Evolutionary conservation across 2,113 vertebrate species (phyloP), one percentile per base, ranked within the genome.

Genomic region (Grammatotria lemairii): DNA sequence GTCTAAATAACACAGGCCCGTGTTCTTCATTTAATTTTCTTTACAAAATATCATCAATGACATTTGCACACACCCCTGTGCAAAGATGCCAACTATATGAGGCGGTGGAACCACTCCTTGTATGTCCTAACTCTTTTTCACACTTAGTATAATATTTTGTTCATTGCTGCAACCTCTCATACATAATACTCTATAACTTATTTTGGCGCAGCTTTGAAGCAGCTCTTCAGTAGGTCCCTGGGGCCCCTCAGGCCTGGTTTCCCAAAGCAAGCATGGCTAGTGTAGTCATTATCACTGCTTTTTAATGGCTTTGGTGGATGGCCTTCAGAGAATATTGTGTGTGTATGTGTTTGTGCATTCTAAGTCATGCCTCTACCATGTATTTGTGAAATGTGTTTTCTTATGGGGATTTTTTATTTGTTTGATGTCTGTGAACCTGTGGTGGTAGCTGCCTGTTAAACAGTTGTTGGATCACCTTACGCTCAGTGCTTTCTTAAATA

Each of bases 221-320:
- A 31, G 63, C 84, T 89, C 85, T 88, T 75, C 16, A 10, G 14
- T 38, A 81, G n/a, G 54, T 90, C 88, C 83, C 21, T 2, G 3
- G 68, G 83, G 79, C 40, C 63, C 75, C n/a, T 63, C 53, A 42
- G 80, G 57, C 54, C 82, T 21, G 10, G 80, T 85, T 85, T 91
- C 21, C 89, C 86, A 85, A 9, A 7, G 86, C 17, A 49, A 80
- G 87, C 78, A 68, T 70, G 85, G 58, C 57, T 90, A 82, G 85
- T 80, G 91, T 70, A 90, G 90, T 83, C 88, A 93, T 93, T 90
- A 93, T 88, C 73, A 31, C 38, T n/a, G 83, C 82, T 81, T 88
- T 88, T 81, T 89, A 88, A 85, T 90, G 89, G 70, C 81, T 85
- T 79, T 82, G 58, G 31, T 75, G 54, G 84, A 6, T 11, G 68